A percentile compares a stretch with the other conserved stretches of the same genome.
These are phyloP conservation scores for Sebastes trivittatus DNA, from an alignment of 2,797 vertebrate genomes.

Conservation along the genomic window DNA sequence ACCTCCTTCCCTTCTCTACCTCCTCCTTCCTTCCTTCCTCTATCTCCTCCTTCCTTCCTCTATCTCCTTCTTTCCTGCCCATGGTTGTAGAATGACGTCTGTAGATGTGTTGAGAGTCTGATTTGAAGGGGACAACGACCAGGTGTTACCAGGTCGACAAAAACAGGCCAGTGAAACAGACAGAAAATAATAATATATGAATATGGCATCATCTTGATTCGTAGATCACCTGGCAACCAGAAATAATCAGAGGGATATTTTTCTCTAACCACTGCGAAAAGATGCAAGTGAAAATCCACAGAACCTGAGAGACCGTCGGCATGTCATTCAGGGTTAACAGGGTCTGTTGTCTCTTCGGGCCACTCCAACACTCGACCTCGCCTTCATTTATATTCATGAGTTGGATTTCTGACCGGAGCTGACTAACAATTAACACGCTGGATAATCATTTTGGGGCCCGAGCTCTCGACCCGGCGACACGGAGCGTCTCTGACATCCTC, in stretches of 20 bases:
- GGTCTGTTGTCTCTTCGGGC: neutral
- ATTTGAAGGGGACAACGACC: neutral
- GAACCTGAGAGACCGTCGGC: neutral
- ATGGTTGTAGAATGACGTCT: too few relatives aligned
- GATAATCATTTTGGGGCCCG: constrained; percentile 13
- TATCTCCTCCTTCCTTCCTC: too few relatives aligned
- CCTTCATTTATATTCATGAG: constrained; percentile 47
- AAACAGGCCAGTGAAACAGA: neutral
- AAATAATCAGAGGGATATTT: neutral
- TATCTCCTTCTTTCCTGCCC: too few relatives aligned
- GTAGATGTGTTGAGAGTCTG: neutral
- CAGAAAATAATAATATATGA: neutral
- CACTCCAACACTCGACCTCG: neutral
- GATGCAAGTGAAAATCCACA: neutral
- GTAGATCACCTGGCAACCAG: neutral
- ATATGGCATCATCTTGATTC: neutral
- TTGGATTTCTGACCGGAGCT: neutral
- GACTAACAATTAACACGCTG: constrained; percentile 13
- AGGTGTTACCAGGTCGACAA: neutral
- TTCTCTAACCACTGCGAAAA: neutral
- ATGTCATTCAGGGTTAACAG: neutral
- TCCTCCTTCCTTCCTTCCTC: too few relatives aligned
- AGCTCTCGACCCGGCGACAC: neutral
- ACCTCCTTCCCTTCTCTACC: too few relatives aligned
- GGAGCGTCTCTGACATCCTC: neutral